phyloP scores from a whole-genome alignment of 2,888 invertebrate genomes.

The Lochmaea capreae region DNA sequence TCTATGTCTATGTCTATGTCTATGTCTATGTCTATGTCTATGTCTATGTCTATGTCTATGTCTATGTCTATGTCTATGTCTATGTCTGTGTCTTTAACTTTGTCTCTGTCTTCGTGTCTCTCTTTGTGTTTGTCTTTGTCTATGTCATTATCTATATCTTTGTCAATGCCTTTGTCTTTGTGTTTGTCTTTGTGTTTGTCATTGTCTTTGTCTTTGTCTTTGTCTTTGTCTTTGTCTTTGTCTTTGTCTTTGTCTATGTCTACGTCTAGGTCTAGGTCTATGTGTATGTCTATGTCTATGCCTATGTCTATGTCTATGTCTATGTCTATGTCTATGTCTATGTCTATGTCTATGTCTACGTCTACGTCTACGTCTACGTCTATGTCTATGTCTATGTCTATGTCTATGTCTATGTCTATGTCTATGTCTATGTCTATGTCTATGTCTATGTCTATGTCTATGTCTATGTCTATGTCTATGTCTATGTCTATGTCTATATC shows the following conservation, averaged over 20 bases:
- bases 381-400: background rate
- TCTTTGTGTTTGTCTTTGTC: background rate
- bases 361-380: background rate
- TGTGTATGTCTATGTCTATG: background rate
- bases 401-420: no score
- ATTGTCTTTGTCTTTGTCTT: no score
- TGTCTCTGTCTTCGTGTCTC: background rate
- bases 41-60: background rate
- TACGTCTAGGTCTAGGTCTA: background rate
- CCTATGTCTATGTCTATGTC: background rate
- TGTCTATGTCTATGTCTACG: background rate
- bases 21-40: background rate
- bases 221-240: background rate
- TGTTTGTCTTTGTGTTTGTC: background rate
- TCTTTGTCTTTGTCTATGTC: background rate
- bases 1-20: background rate
- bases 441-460: background rate
- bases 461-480: background rate
- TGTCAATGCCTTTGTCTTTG: background rate
- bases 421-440: no score
- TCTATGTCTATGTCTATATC: background rate
- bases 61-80: background rate
- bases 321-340: background rate
- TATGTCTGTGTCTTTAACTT: background rate
- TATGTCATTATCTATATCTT: no score